Conservation (phyloP, 2,888 invertebrate genomes). For the Chironomus tentans region DNA sequence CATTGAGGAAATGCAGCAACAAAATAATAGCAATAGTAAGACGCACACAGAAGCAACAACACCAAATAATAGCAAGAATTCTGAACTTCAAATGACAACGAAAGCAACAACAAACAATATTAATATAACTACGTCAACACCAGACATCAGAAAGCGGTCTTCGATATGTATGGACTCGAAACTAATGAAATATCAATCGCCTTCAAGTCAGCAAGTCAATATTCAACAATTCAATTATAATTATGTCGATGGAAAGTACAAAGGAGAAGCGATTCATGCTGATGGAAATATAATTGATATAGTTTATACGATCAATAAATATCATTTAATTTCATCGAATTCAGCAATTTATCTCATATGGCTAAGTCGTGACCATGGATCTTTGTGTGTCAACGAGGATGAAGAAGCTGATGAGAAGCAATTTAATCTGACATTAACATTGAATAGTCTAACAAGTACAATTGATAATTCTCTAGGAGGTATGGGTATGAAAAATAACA, state of each 20-base stretch:
- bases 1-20: no score
- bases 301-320: conserved; percentile 47
- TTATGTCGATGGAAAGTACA: conserved; percentile 33
- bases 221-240: conserved; percentile 14
- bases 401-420: conserved; percentile 31
- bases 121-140: conserved; percentile 29
- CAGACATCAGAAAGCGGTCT: conserved; percentile 28
- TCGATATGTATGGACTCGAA: background rate
- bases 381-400: conserved; percentile 29
- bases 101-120: background rate
- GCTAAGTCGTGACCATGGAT: conserved; percentile 47
- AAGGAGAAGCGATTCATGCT: conserved; percentile 33
- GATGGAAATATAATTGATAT: conserved; percentile 34
- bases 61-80: background rate
- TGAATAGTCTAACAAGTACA: conserved; percentile 42
- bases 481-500: conserved; percentile 34
- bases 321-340: conserved; percentile 45
- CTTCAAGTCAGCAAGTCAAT: background rate
- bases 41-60: background rate
- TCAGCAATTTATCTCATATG: conserved; percentile 51
- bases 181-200: conserved; percentile 26
- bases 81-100: background rate
- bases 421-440: conserved; percentile 41
- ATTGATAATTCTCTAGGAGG: conserved; percentile 38
- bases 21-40: background rate